Evolutionary conservation across 2,113 vertebrate species (phyloP), one percentile per base, ranked within the genome.

Genomic region (Lophura nycthemera): DNA sequence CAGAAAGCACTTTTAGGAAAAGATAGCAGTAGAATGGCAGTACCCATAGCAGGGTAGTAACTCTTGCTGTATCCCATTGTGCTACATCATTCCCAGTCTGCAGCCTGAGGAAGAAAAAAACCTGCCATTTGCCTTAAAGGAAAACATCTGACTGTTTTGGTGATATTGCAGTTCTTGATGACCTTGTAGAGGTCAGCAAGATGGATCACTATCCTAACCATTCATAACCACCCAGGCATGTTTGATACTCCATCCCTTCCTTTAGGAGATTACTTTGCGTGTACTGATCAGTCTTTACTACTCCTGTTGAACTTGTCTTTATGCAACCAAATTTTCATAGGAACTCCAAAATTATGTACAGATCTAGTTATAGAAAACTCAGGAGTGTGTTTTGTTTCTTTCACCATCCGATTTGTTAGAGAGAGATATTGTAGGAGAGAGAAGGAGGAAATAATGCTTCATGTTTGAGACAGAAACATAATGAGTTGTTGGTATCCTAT

Each of bases 11-110:
- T 0, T 71, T 67, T 60, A 89, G n/a, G 30, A 76, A 76, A 78
- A 85, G 4, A 3, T 50, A 5, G 17, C 19, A 50, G 45, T 12
- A 48, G 25, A 88, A 47, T 14, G 43, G 11, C 11, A 66, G 10
- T 42, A 43, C 22, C 18, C 9, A 15, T 5, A 57, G 8, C 4
- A 3, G 1, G 14, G 12, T 29, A 69, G 50, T 11, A 79, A 61
- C 25, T 60, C 15, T 15, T n/a, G 56, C 24, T 66, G 13, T 50
- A 57, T 38, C 22, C 27, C 0, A 0, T 36, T 48, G 17, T 54
- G 73, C 12, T 52, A 13, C 4, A 17, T 42, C 67, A 59, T 34
- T 16, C 6, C 24, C 19, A 22, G 29, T 38, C 22, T 30, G 14
- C 10, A 82, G 14, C 25, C 78, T 47, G 2, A 4, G n/a, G 77